phyloP scores from a whole-genome alignment of 2,888 invertebrate species.

The Dinocampus coccinellae region DNA sequence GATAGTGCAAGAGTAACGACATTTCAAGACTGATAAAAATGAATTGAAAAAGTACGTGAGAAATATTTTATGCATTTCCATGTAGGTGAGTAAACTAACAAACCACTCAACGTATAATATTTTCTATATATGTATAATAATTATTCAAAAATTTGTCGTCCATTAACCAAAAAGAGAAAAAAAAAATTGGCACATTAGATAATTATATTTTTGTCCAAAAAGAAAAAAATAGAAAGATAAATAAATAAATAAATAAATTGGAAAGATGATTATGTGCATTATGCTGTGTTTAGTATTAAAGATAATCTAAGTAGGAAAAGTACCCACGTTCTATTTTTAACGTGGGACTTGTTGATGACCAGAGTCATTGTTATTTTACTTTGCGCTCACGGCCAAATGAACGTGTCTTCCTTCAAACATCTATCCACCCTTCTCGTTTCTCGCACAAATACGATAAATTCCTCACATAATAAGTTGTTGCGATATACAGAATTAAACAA shows the following conservation, averaged over 20 bases:
- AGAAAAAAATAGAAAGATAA: slow-evolving; percentile 4
- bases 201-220: too few species aligned
- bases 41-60: not conserved
- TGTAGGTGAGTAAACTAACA: not conserved
- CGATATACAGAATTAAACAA: too few species aligned
- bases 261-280: not conserved
- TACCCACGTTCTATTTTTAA: slow-evolving; percentile 66
- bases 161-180: not conserved
- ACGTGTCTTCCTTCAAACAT: slow-evolving; percentile 11
- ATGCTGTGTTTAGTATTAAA: not conserved
- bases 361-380: slow-evolving; percentile 56
- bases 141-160: too few species aligned
- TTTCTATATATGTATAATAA: too few species aligned
- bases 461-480: slow-evolving; percentile 6
- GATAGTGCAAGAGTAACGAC: not conserved
- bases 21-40: not conserved
- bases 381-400: slow-evolving; percentile 32
- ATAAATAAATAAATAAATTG: not conserved
- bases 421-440: slow-evolving; percentile 36
- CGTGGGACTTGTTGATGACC: slow-evolving; percentile 56
- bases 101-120: not conserved
- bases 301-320: slow-evolving; percentile 50
- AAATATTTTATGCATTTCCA: not conserved
- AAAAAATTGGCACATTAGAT: too few species aligned
- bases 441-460: slow-evolving; percentile 37